These are phyloP conservation scores for Aulostomus chinensis DNA, from an alignment of 2,797 vertebrate genomes.

Conservation along the genomic window DNA sequence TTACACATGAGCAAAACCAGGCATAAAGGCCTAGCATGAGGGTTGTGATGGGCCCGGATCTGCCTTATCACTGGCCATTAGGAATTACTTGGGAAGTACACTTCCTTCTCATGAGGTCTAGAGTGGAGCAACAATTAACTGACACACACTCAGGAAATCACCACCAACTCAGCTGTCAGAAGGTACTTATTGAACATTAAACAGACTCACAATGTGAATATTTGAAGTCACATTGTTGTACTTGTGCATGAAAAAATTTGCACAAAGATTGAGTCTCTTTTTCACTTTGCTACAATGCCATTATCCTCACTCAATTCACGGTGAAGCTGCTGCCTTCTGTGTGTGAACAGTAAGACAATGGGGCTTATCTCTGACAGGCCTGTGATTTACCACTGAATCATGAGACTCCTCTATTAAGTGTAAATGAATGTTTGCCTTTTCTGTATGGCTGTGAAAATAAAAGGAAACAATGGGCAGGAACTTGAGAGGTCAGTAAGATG, in stretches of 20 bases:
- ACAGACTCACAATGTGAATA: neutral
- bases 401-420: slow-evolving; percentile 8
- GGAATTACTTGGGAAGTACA: slow-evolving; percentile 3
- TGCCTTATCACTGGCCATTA: slow-evolving; percentile 20
- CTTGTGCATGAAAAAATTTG: too few relatives aligned
- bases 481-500: neutral
- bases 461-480: neutral
- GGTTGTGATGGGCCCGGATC: slow-evolving; percentile 4
- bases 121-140: slow-evolving; percentile 22
- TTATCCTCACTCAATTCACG: slow-evolving; percentile 13
- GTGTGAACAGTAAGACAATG: slow-evolving; percentile 32
- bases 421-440: slow-evolving; percentile 10
- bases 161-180: neutral
- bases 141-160: neutral
- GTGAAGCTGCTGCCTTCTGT: slow-evolving; percentile 20
- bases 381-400: slow-evolving; percentile 22
- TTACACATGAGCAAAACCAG: slow-evolving; percentile 33
- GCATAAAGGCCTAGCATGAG: slow-evolving; percentile 2
- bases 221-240: neutral
- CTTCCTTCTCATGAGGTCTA: neutral
- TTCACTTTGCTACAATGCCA: slow-evolving; percentile 15
- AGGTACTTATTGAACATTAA: too few relatives aligned
- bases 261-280: too few relatives aligned
- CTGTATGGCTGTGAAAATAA: neutral
- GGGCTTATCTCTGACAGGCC: slow-evolving; percentile 12